Percentiles rank a stretch among this genome's conserved stretches.
These are phyloP conservation scores for Beris chalybata DNA, from an alignment of 2,888 invertebrate species.

Conservation along the genomic window DNA sequence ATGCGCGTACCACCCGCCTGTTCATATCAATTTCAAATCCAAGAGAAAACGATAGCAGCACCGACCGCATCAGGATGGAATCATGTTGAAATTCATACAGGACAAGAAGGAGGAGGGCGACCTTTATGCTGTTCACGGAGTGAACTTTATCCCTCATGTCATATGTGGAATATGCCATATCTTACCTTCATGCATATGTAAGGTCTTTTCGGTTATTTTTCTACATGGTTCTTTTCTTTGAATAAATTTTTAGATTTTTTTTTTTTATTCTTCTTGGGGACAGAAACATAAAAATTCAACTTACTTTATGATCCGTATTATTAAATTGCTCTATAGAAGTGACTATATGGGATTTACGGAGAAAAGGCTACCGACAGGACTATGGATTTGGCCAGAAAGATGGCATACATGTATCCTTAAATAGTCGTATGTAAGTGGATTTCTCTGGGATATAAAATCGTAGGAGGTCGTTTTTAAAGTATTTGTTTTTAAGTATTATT, in stretches of 20 bases:
- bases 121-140: slow-evolving; percentile 22
- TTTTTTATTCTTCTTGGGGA: slow-evolving; percentile 23
- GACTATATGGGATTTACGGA: slow-evolving; percentile 22
- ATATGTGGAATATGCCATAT: slow-evolving; percentile 13
- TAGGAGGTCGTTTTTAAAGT: too few species aligned
- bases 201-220: slow-evolving; percentile 23
- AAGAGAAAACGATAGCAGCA: slow-evolving; percentile 14
- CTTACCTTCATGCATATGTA: slow-evolving; percentile 30
- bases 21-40: slow-evolving; percentile 13
- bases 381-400: too few species aligned
- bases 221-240: slow-evolving; percentile 20
- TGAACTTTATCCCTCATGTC: slow-evolving; percentile 10
- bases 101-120: slow-evolving; percentile 14
- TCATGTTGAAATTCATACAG: slow-evolving; percentile 23
- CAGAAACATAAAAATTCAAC: slow-evolving; percentile 43
- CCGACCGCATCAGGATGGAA: neutral
- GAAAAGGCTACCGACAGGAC: slow-evolving; percentile 26
- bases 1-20: neutral
- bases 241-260: slow-evolving; percentile 31
- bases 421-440: too few species aligned
- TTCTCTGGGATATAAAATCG: too few species aligned
- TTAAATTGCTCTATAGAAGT: slow-evolving; percentile 45
- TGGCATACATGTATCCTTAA: too few species aligned
- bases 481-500: too few species aligned
- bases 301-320: slow-evolving; percentile 49